These are phyloP conservation scores for Embiotoca jacksoni DNA, from an alignment of 2,113 vertebrate genomes.

Conservation along the genomic window DNA sequence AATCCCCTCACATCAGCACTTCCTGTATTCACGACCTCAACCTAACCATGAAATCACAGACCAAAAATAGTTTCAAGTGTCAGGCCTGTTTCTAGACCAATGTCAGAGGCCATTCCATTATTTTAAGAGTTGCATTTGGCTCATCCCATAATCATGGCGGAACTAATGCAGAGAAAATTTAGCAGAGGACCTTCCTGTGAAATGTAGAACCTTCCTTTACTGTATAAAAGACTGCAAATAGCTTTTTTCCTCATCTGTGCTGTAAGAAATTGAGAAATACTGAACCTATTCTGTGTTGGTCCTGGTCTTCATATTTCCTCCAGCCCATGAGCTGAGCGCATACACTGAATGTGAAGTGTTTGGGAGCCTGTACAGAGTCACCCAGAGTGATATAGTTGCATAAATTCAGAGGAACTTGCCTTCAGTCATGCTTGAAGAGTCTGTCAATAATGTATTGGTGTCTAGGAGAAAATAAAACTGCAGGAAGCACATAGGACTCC, in stretches of 20 bases:
- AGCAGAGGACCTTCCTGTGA: neutral
- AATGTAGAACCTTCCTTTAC: neutral
- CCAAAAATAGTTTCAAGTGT: slow-evolving; percentile 12
- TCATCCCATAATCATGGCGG: slow-evolving; percentile 2
- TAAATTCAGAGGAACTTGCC: slow-evolving; percentile 51
- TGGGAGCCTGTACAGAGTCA: slow-evolving; percentile 46
- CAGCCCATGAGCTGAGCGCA: slow-evolving; percentile 17
- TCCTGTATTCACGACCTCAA: slow-evolving; percentile 29
- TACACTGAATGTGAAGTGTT: slow-evolving; percentile 42
- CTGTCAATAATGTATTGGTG: slow-evolving; percentile 69
- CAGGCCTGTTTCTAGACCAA: neutral
- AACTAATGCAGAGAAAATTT: slow-evolving; percentile 21
- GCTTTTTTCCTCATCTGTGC: no score
- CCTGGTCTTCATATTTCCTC: slow-evolving; percentile 38
- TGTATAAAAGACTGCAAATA: no score
- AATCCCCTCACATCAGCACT: slow-evolving; percentile 55
- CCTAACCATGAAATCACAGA: slow-evolving; percentile 17
- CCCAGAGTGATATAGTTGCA: slow-evolving; percentile 35
- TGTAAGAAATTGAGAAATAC: slow-evolving; percentile 30
- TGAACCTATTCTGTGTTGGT: slow-evolving; percentile 51
- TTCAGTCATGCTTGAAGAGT: slow-evolving; percentile 43
- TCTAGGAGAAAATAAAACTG: slow-evolving; percentile 48
- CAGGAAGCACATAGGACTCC: neutral
- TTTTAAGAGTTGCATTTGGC: slow-evolving; percentile 3
- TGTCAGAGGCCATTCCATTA: neutral